A percentile compares a stretch with the other conserved stretches of the same genome.
Conservation (phyloP, 1,140 invertebrate genomes). For the Tetramorium parvispinum region DNA sequence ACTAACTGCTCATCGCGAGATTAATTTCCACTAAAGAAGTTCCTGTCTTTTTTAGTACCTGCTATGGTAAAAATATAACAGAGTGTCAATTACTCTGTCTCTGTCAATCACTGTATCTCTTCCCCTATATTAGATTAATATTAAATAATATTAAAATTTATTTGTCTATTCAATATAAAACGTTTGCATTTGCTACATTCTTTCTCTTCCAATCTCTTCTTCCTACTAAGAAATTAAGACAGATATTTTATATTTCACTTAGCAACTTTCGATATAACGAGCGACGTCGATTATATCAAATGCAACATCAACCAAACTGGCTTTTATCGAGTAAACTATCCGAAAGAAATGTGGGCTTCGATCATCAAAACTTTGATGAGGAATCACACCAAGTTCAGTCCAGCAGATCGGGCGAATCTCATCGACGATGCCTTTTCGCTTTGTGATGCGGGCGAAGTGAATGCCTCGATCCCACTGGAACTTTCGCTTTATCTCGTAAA, state of each 20-base stretch:
- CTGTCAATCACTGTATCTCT: too few relatives aligned
- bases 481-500: constrained; percentile 90
- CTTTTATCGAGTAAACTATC: constrained; percentile 95
- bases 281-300: constrained; percentile 92
- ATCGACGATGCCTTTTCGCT: constrained; percentile 93
- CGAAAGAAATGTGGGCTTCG: constrained; percentile 91
- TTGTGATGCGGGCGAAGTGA: constrained; percentile 90
- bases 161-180: not conserved
- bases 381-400: constrained; percentile 89
- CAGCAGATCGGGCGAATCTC: constrained; percentile 91
- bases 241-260: constrained; percentile 22
- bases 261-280: constrained; percentile 89
- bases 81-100: too few relatives aligned
- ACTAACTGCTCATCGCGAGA: too few relatives aligned
- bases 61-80: too few relatives aligned
- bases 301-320: constrained; percentile 95
- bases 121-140: too few relatives aligned
- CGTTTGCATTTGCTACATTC: not conserved
- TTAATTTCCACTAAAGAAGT: too few relatives aligned
- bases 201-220: constrained; percentile 37
- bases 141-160: constrained; percentile 58
- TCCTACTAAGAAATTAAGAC: constrained; percentile 2
- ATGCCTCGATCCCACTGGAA: constrained; percentile 89
- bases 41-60: too few relatives aligned
- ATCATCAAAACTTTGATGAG: constrained; percentile 89